A percentile compares a stretch with the other conserved stretches of the same genome.
Conservation (phyloP, 2,113 vertebrate genomes). For the Pampusana beccarii region DNA sequence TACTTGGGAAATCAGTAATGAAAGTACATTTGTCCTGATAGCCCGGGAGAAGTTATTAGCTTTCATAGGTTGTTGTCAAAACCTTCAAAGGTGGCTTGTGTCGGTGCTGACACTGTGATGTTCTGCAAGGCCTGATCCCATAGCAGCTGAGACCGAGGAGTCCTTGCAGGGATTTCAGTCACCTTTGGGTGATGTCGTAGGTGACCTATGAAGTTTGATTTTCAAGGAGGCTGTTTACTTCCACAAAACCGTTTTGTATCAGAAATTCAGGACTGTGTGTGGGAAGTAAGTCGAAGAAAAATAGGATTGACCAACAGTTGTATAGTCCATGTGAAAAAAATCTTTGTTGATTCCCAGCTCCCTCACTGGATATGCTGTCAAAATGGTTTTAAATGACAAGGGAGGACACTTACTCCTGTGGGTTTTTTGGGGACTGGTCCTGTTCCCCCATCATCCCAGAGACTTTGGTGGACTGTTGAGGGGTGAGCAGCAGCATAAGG, state of each 20-base stretch:
- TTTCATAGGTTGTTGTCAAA: background rate
- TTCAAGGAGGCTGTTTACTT: background rate
- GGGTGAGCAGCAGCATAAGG: background rate
- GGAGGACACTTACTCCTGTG: background rate
- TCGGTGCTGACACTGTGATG: background rate
- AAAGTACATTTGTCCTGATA: background rate
- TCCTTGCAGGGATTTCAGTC: background rate
- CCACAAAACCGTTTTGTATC: background rate
- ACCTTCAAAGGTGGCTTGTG: background rate
- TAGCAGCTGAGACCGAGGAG: background rate
- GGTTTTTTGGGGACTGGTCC: background rate
- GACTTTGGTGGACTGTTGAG: background rate
- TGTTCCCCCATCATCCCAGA: background rate
- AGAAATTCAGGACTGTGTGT: background rate
- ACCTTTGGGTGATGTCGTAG: background rate
- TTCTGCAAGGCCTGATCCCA: background rate
- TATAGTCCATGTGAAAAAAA: background rate
- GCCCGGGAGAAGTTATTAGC: background rate
- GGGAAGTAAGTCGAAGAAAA: background rate
- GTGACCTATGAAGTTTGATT: background rate
- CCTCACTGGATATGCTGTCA: background rate
- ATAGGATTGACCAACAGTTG: background rate
- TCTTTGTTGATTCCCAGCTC: background rate
- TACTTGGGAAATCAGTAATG: background rate
- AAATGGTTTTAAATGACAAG: background rate